Evolutionary conservation across 2,888 invertebrate species (phyloP), one percentile per base, ranked within the genome.

Genomic region (Spilarctia lutea): DNA sequence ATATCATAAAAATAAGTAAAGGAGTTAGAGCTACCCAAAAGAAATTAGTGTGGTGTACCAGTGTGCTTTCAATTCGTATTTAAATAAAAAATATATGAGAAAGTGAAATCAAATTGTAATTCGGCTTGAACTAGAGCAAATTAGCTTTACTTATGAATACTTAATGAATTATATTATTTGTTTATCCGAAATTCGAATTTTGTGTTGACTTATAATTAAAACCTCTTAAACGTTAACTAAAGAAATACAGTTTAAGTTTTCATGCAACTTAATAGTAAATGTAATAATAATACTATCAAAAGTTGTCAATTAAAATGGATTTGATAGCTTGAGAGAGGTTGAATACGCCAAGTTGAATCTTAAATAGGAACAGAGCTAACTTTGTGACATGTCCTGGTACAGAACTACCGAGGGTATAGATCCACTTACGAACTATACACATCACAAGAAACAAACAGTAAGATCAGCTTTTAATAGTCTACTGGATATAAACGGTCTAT

Each of bases 301-400:
- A 88, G 82, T 86, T 85, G 80, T 75, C 84, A 84, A 88, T 88
- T 83, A 86, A 83, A 88, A 89, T 86, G 83, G 87, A 86, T 85
- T 84, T 85, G 81, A 75, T 81, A 84, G 87, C 87, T 89, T 86
- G 82, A 48, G 68, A 27, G 45, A 48, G 60, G 35, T 75, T 75
- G 81, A 82, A 75, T 70, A 63, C 79, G 75, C 81, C 82, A 80
- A 83, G 84, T 81, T 70, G 75, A 73, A 87, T 88, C 82, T 86
- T 84, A 82, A 80, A 81, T 82, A 82, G 85, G 81, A 82, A 83
- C 77, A 75, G 76, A 83, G 79, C 79, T 83, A 88, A 86, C 83
- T 88, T 87, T 67, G 78, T 83, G 87, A 87, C 85, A 83, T 81
- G 75, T 79, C 75, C 76, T 71, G 69, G 77, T 65, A 75, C 69